These are phyloP conservation scores for Patagioenas fasciata DNA, from an alignment of 2,113 vertebrate species.

Conservation along the genomic window DNA sequence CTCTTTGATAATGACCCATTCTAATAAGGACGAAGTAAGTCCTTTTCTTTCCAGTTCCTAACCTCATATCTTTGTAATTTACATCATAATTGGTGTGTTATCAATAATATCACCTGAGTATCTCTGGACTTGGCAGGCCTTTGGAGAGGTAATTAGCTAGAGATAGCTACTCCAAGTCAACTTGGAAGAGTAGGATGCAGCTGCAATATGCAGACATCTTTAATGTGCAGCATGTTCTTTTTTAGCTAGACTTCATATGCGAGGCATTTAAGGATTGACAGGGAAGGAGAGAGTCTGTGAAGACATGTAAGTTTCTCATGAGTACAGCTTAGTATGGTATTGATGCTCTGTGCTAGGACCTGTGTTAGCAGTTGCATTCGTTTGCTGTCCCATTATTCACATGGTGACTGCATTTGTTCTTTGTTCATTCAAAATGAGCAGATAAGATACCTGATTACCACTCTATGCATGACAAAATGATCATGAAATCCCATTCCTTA, in stretches of 20 bases:
- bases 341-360: not conserved
- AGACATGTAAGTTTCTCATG: not conserved
- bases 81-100: not conserved
- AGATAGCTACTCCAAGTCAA: not conserved
- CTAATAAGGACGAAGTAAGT: not conserved
- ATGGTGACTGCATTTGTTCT: not conserved
- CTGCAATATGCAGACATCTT: not conserved
- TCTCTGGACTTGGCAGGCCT: not conserved
- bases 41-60: not conserved
- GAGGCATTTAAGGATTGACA: not conserved
- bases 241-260: not conserved
- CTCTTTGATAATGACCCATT: not conserved
- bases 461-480: not conserved
- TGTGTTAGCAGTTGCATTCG: accelerated
- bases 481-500: not conserved
- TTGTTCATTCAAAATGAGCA: not conserved
- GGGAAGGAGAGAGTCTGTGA: not conserved
- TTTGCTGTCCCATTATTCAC: not conserved
- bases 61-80: not conserved
- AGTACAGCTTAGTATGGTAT: not conserved
- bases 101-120: not conserved
- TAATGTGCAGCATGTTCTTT: not conserved
- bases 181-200: not conserved
- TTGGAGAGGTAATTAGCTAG: not conserved
- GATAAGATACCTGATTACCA: not conserved